These are phyloP conservation scores for Enchytraeus crypticus DNA, from an alignment of 2,888 invertebrate species.

Conservation along the genomic window DNA sequence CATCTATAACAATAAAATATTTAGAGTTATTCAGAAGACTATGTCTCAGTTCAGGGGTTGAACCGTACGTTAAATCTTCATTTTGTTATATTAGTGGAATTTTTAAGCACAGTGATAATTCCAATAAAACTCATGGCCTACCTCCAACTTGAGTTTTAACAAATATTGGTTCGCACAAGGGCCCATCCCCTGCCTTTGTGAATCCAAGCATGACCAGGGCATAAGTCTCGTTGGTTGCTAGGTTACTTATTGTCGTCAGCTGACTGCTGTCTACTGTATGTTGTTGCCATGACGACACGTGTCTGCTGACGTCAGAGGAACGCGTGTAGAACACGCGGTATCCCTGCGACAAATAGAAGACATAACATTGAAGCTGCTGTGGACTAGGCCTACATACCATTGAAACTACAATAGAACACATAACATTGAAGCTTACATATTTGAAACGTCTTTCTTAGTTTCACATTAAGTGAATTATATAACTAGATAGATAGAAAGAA, in stretches of 20 bases:
- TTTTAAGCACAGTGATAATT: not conserved
- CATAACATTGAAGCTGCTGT: not conserved
- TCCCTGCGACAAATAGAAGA: constrained; percentile 57
- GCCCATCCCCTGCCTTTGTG: constrained; percentile 89
- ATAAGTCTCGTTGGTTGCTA: constrained; percentile 83
- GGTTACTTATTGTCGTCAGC: constrained; percentile 69
- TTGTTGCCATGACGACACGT: constrained; percentile 80
- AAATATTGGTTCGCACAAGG: constrained; percentile 88
- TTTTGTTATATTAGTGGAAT: no score
- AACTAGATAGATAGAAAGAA: no score
- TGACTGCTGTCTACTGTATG: constrained; percentile 82
- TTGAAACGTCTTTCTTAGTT: no score
- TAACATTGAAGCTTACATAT: no score
- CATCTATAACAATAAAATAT: no score
- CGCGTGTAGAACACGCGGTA: constrained; percentile 95
- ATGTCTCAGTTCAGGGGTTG: no score
- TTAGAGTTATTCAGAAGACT: no score
- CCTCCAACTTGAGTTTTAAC: constrained; percentile 88
- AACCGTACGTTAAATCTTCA: no score
- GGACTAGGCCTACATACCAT: no score
- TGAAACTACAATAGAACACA: no score
- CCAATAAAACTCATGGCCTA: constrained; percentile 20
- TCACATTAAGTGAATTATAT: no score
- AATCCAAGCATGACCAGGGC: constrained; percentile 72
- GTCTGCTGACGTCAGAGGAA: constrained; percentile 66